Conservation (phyloP, 2,797 vertebrate species). For the Myotis vivesi region DNA sequence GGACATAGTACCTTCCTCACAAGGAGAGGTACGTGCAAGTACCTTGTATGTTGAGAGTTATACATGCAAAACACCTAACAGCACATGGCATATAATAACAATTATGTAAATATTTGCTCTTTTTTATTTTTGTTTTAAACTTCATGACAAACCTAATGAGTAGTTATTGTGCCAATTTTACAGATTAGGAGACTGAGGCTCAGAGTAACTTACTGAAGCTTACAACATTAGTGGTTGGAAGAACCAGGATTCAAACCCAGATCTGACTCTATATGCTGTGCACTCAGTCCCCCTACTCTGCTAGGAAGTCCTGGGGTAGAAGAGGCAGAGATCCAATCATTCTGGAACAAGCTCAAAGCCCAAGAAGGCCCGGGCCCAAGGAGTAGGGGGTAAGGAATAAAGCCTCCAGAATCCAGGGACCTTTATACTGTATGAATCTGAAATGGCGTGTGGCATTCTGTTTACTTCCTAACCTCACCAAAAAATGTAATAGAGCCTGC, state of each 20-base stretch:
- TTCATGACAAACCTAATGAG: not conserved
- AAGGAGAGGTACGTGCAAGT: not conserved
- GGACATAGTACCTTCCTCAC: too few relatives aligned
- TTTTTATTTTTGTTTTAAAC: conserved; percentile 26
- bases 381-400: not conserved
- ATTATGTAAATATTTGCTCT: not conserved
- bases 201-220: not conserved
- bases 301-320: not conserved
- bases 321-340: not conserved
- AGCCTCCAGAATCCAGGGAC: not conserved
- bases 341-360: not conserved
- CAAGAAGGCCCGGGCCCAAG: not conserved
- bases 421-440: not conserved
- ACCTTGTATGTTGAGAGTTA: not conserved
- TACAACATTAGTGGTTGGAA: not conserved
- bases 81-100: not conserved
- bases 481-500: conserved; percentile 48
- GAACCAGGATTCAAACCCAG: not conserved
- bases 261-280: not conserved
- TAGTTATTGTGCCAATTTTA: not conserved
- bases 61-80: not conserved
- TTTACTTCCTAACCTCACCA: conserved; percentile 67
- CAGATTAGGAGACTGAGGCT: not conserved
- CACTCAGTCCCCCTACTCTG: not conserved
- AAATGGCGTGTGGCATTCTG: conserved; percentile 63